Conservation (phyloP, 2,113 vertebrate genomes). For the Brienomyrus brachyistius region DNA sequence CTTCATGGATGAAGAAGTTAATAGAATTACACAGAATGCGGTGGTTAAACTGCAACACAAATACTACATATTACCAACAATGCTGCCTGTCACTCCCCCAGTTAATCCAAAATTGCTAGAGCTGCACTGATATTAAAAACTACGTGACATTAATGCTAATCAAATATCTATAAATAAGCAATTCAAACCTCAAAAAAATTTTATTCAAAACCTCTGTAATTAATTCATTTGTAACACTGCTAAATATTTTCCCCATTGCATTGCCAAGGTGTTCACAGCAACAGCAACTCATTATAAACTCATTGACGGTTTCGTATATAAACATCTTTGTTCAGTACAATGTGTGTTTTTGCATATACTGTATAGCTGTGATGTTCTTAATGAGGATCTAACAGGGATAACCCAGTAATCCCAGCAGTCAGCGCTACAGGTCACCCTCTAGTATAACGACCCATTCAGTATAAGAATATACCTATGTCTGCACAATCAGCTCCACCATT, state of each 20-base stretch:
- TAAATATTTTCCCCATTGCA: neutral
- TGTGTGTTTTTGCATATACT: neutral
- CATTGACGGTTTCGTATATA: neutral
- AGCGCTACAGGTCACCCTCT: neutral
- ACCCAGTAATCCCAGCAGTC: neutral
- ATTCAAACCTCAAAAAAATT: neutral
- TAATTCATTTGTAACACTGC: neutral
- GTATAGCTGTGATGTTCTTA: neutral
- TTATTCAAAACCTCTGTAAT: neutral
- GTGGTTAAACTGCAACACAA: neutral
- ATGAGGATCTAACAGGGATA: neutral
- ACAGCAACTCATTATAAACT: neutral
- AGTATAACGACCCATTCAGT: neutral
- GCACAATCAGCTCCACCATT: neutral
- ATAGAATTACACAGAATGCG: neutral
- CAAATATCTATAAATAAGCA: neutral
- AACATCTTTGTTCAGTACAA: neutral
- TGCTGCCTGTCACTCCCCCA: neutral
- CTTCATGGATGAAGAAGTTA: constrained; percentile 34
- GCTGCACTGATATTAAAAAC: neutral
- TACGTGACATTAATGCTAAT: neutral
- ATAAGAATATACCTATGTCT: neutral
- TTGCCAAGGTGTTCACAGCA: neutral
- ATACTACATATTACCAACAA: neutral
- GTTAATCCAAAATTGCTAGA: neutral